Base-by-base conservation (phyloP, 2,888 invertebrate species). In the Xanthorhoe spadicearia region DNA sequence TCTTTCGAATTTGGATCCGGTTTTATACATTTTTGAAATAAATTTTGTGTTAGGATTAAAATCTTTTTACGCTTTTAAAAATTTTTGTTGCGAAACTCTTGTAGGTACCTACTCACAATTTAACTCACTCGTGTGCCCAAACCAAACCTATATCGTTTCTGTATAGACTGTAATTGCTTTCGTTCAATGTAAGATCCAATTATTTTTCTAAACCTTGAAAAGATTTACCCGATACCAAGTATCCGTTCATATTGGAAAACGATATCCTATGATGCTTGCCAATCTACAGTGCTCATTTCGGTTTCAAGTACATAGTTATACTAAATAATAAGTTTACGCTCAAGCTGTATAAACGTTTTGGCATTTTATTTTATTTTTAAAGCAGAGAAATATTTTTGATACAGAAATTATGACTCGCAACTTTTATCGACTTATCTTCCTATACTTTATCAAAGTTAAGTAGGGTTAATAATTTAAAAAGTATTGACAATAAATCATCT, bases 151-250 rank as follows among this genome's bases (percentile, higher is more conserved):
- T 86, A 88, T 86, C 83, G 87, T 82, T 85, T 84, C 83, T 86
- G 83, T 84, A 81, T 81, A 83, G 82, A 83, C 82, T 88, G 89
- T 90, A 89, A 90, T 90, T 90, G 90, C 86, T 89, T 89, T 85
- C 85, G 84, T 83, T 87, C 86, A 86, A 88, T 86, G 83, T 83
- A 82, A 84, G 83, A 88, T 87, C 88, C 89, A 90, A 91, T 91
- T 90, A 90, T 89, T 90, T 90, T 89, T 89, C 83, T 87, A 87
- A 89, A 85, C 84, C 89, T 83, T 87, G 83, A 83, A 89, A 89
- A 88, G 89, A 69, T 61, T 56, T 63, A 68, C 53, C 59, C 65
- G 59, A 52, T 53, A 53, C 59, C 64, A 61, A 64, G 58, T 60
- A 61, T 62, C 60, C 53, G 57, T 77, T 78, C 79, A 84, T 84